Evolutionary conservation across 1,140 invertebrate species (phyloP).

Genomic region (Drosophila kanapiae): DNA sequence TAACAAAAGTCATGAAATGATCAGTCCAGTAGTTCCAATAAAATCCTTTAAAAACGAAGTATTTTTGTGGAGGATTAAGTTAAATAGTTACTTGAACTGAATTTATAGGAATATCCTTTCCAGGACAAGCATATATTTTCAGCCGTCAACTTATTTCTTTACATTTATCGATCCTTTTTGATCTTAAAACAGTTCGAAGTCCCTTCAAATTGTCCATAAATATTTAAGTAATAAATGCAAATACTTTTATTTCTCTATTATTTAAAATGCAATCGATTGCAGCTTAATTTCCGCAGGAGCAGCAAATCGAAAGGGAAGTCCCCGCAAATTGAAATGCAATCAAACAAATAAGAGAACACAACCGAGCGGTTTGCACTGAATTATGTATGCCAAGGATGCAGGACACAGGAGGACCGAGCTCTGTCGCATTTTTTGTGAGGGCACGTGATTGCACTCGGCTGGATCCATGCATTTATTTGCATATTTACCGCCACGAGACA

Average conservation of each 20-base stretch:
- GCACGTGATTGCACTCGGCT: constrained; percentile 66
- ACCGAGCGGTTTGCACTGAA: constrained; percentile 37
- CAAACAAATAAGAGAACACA: constrained; percentile 53
- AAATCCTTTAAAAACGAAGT: neutral
- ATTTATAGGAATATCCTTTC: neutral
- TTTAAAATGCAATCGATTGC: neutral
- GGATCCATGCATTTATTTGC: constrained; percentile 69
- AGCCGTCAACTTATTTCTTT: no score
- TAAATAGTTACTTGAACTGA: neutral
- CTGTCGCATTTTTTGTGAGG: constrained; percentile 36
- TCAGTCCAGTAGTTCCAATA: neutral
- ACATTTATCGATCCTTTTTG: neutral
- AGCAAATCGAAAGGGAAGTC: constrained; percentile 8
- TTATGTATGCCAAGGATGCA: constrained; percentile 61
- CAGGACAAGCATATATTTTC: no score
- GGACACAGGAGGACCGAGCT: constrained; percentile 13
- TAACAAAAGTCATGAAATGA: neutral
- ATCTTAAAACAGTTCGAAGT: neutral
- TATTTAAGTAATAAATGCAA: constrained; percentile 1
- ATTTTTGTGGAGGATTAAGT: neutral
- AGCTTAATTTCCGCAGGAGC: constrained; percentile 69
- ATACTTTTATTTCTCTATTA: constrained; percentile 8
- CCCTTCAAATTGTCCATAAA: neutral
- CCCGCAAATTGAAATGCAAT: constrained; percentile 65
- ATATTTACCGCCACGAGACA: constrained; percentile 63